phyloP scores from a whole-genome alignment of 2,888 invertebrate species.

The Xestia ashworthii region DNA sequence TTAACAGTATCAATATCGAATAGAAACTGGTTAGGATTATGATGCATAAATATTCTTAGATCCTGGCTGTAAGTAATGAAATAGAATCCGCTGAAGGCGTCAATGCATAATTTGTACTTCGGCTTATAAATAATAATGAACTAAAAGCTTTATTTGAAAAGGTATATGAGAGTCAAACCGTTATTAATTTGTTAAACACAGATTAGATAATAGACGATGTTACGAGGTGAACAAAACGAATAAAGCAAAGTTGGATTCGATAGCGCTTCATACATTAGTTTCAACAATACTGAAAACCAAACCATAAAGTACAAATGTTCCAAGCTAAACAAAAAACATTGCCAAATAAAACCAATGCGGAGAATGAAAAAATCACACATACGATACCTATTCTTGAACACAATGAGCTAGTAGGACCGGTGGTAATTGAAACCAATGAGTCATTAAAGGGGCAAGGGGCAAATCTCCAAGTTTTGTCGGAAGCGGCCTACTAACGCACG shows the following conservation, averaged over 20 bases:
- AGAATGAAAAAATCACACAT: slow-evolving; percentile 42
- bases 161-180: neutral
- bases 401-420: slow-evolving; percentile 49
- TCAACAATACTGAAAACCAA: neutral
- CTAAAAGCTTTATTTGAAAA: slow-evolving; percentile 26
- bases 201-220: neutral
- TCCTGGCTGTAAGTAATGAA: slow-evolving; percentile 45
- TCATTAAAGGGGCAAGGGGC: slow-evolving; percentile 67
- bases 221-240: neutral
- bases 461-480: slow-evolving; percentile 67
- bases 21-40: slow-evolving; percentile 54
- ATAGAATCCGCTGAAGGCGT: slow-evolving; percentile 43
- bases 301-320: neutral
- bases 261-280: neutral
- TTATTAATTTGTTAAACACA: neutral
- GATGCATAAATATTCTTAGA: slow-evolving; percentile 52
- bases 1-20: slow-evolving; percentile 50
- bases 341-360: neutral
- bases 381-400: slow-evolving; percentile 39
- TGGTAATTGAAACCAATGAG: slow-evolving; percentile 65
- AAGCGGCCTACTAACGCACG: slow-evolving; percentile 69
- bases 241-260: neutral
- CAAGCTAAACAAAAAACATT: neutral
- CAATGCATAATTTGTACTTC: slow-evolving; percentile 23
- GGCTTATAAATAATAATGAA: slow-evolving; percentile 19